Percentiles rank a stretch among this genome's conserved stretches.
These are phyloP conservation scores for Asteroscopus sphinx DNA, from an alignment of 2,888 invertebrate species.

Conservation along the genomic window DNA sequence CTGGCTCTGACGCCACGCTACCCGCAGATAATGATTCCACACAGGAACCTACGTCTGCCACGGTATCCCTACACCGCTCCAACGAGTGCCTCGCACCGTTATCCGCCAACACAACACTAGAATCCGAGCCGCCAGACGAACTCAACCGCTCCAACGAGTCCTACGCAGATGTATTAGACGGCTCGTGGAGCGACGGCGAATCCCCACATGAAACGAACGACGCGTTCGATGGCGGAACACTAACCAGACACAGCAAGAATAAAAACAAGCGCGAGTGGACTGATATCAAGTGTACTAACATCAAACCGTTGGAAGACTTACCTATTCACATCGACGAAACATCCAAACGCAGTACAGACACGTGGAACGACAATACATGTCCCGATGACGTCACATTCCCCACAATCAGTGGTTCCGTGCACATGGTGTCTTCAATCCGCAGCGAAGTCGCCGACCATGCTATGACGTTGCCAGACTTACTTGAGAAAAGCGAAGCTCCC, in stretches of 20 bases:
- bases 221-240: slow-evolving; percentile 58
- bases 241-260: slow-evolving; percentile 60
- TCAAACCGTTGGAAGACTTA: slow-evolving; percentile 58
- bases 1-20: slow-evolving; percentile 73
- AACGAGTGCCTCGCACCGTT: slow-evolving; percentile 85
- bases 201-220: slow-evolving; percentile 59
- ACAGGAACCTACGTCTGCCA: slow-evolving; percentile 70
- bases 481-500: slow-evolving; percentile 78
- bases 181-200: slow-evolving; percentile 80
- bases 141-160: slow-evolving; percentile 87
- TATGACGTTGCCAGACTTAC: slow-evolving; percentile 86
- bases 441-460: slow-evolving; percentile 78
- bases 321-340: slow-evolving; percentile 57
- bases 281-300: slow-evolving; percentile 77
- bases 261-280: slow-evolving; percentile 73
- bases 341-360: slow-evolving; percentile 86
- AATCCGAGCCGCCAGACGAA: slow-evolving; percentile 77
- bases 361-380: slow-evolving; percentile 95
- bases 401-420: slow-evolving; percentile 94
- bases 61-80: slow-evolving; percentile 71
- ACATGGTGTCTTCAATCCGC: slow-evolving; percentile 91
- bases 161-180: slow-evolving; percentile 81
- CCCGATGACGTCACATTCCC: slow-evolving; percentile 95
- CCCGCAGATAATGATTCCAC: neutral
- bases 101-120: slow-evolving; percentile 76